Conservation (phyloP, 2,888 invertebrate genomes). For the Junonia oenone region DNA sequence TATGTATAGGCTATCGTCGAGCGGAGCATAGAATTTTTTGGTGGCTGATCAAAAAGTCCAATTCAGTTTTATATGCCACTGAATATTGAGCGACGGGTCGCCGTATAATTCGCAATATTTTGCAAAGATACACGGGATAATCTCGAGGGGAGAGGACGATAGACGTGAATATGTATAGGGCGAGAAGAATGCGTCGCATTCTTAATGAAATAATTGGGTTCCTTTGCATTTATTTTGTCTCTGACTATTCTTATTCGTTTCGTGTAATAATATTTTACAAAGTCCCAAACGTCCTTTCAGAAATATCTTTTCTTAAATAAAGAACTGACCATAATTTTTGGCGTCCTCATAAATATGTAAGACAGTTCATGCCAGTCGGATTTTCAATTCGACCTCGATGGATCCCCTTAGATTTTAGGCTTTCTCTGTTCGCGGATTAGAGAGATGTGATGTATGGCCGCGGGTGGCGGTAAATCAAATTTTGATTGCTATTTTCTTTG, state of each 20-base stretch:
- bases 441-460: slow-evolving; percentile 72
- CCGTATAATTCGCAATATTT: slow-evolving; percentile 45
- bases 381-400: slow-evolving; percentile 70
- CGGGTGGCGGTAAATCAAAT: slow-evolving; percentile 79
- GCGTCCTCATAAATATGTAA: slow-evolving; percentile 72
- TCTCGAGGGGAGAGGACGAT: not conserved
- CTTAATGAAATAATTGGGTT: not conserved
- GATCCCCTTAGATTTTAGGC: slow-evolving; percentile 72
- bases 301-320: not conserved
- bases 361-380: slow-evolving; percentile 56
- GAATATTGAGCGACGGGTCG: slow-evolving; percentile 58
- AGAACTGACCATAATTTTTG: slow-evolving; percentile 43
- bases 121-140: slow-evolving; percentile 43
- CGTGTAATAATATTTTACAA: not conserved
- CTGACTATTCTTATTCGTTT: not conserved
- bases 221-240: not conserved
- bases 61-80: slow-evolving; percentile 60
- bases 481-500: slow-evolving; percentile 79
- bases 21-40: slow-evolving; percentile 38
- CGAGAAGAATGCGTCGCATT: not conserved
- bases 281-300: not conserved
- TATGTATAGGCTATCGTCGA: slow-evolving; percentile 38
- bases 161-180: not conserved
- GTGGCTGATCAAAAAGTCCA: slow-evolving; percentile 54
- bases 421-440: slow-evolving; percentile 71